A percentile compares a stretch with the other conserved stretches of the same genome.
Evolutionary conservation across 2,797 vertebrate genomes (phyloP).

Genomic region (Champsocephalus esox): DNA sequence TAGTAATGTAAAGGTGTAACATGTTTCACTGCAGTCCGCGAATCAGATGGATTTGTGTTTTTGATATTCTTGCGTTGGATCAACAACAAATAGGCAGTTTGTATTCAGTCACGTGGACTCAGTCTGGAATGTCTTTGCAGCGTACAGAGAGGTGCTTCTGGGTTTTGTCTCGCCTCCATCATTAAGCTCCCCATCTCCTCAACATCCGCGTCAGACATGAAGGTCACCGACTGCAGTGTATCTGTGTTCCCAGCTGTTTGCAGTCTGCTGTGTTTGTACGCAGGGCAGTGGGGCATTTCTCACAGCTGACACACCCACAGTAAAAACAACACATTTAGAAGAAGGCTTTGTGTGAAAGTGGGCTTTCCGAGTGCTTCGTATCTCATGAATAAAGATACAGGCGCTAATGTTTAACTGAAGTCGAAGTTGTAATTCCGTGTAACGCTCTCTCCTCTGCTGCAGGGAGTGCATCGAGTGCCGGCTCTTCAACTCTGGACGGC

Average conservation of each 20-base stretch:
- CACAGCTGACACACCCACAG: background rate
- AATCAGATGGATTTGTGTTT: too few species aligned
- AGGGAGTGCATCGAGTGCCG: constrained; percentile 97
- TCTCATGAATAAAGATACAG: background rate
- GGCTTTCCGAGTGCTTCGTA: background rate
- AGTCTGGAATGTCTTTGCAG: too few species aligned
- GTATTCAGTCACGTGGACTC: too few species aligned
- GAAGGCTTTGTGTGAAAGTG: background rate
- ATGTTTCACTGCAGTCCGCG: too few species aligned
- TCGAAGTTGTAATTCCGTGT: background rate
- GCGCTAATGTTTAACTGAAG: background rate
- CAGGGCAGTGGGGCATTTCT: background rate
- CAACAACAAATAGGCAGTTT: too few species aligned
- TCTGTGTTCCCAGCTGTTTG: background rate
- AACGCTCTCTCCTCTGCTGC: constrained; percentile 31
- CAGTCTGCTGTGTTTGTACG: background rate
- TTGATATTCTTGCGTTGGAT: too few species aligned
- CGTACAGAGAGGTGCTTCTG: too few species aligned
- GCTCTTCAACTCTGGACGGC: constrained; percentile 89
- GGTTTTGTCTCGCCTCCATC: too few species aligned
- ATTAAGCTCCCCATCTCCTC: too few species aligned
- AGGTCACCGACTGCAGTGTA: background rate
- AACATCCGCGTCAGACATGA: background rate
- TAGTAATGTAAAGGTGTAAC: too few species aligned
- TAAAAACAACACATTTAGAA: background rate